These are phyloP conservation scores for Schizothorax lantsangensis DNA, from an alignment of 2,797 vertebrate genomes.

Conservation along the genomic window DNA sequence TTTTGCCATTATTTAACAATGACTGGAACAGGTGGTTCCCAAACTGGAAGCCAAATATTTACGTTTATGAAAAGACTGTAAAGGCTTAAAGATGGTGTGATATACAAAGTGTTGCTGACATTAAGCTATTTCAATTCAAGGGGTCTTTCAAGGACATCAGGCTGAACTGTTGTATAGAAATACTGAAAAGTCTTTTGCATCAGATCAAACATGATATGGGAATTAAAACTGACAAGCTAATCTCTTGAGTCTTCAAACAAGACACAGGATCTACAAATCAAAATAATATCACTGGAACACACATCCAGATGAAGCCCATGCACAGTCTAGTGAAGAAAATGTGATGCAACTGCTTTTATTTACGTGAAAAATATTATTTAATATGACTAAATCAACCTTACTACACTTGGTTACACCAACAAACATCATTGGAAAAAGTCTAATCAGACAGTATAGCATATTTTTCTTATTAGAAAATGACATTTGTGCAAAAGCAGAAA, in stretches of 20 bases:
- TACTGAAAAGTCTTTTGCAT: neutral
- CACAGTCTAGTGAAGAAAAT: neutral
- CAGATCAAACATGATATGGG: neutral
- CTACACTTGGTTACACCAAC: no score
- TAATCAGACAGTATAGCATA: no score
- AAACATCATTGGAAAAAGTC: no score
- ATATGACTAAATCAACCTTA: no score
- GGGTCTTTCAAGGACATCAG: neutral
- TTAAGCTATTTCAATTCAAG: neutral
- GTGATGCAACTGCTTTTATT: neutral
- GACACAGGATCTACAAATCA: neutral
- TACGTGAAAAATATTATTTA: neutral
- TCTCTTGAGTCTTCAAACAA: neutral
- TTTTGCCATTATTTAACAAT: neutral
- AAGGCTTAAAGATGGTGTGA: neutral
- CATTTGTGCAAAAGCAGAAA: slow-evolving; percentile 33
- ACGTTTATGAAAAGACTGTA: neutral
- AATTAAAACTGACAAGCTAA: neutral
- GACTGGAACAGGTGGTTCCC: slow-evolving; percentile 17
- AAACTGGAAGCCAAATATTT: neutral
- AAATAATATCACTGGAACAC: neutral
- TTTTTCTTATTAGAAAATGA: neutral
- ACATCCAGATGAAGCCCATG: neutral
- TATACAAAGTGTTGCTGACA: neutral
- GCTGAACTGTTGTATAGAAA: neutral